phyloP scores from a whole-genome alignment of 2,797 vertebrate species.

The Halcyon smyrnensis region DNA sequence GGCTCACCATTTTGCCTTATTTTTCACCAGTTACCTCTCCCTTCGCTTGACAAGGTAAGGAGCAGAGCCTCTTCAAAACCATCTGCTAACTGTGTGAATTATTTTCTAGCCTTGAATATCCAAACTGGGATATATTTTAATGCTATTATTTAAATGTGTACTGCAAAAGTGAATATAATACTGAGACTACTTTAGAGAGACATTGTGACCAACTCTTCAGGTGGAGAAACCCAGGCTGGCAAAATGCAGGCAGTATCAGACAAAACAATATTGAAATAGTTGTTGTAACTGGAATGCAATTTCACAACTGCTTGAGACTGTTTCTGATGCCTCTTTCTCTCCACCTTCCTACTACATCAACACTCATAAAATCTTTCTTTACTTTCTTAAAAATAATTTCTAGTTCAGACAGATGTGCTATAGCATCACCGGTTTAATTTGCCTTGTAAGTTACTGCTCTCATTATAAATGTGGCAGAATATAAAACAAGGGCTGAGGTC shows the following conservation, averaged over 20 bases:
- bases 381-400: background rate
- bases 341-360: background rate
- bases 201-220: background rate
- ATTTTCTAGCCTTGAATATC: slow-evolving; percentile 15
- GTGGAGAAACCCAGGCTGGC: background rate
- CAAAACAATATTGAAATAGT: background rate
- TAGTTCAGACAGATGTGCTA: background rate
- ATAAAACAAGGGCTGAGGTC: background rate
- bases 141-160: background rate
- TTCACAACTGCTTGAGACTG: background rate
- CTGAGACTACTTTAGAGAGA: background rate
- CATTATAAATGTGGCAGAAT: background rate
- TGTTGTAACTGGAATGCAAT: background rate
- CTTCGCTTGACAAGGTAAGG: background rate
- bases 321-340: background rate
- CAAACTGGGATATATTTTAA: background rate
- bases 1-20: slow-evolving; percentile 17
- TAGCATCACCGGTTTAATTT: background rate
- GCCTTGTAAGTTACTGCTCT: background rate
- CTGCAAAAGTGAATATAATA: background rate
- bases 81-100: background rate
- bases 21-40: slow-evolving; percentile 10
- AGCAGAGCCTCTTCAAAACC: slow-evolving; percentile 27
- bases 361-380: background rate
- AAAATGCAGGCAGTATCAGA: background rate